Evolutionary conservation across 1,140 invertebrate species (phyloP), one percentile per base, ranked within the genome.

Genomic region (Neodiprion fabricii): DNA sequence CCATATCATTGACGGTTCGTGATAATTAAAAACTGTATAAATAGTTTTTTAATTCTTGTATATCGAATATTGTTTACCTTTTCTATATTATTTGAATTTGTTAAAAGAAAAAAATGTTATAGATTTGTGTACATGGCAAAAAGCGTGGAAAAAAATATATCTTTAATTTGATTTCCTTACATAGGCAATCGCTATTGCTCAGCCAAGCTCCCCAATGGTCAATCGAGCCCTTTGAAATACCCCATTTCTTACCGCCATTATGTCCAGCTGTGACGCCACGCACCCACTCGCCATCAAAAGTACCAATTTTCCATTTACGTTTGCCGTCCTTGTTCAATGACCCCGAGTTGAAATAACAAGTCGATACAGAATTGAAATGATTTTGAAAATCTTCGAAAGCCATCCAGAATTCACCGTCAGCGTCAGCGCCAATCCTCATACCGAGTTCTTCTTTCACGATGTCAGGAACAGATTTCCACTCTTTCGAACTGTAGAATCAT

Each of bases 331-430:
- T 91, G 53, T 94, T 93, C 78, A 98, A 87, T 0, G 96, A 96
- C 81, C 99, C 97, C 0, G 98, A 97, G 81, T 95, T 97, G 85
- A 99, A 93, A 86, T 99, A 98, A 87, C 98, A 99, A 81, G 99
- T 97, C 88, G 99, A 98, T 74, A 99, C 87, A 83, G 93, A 91
- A n/a, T 91, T 91, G 75, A 96, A 96, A 79, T 93, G 91, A n/a
- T 87, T 91, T 8, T 91, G 86, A 77, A 96, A 96, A 83, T 97
- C 96, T 80, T 94, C 93, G 82, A 93, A 96, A 0, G 95, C 94
- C 94, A 97, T 97, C 98, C 98, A 99, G 88, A 99, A 99, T 89
- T 99, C 98, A 53, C 98, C 98, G 85, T 99, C 98, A 67, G 28
- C 5, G 1, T 40, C 28, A 5, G 95, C 91, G 78, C 97, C 96